Evolutionary conservation across 2,888 invertebrate species (phyloP), one percentile per base, ranked within the genome.

Genomic region (Hoplodrina ambigua): DNA sequence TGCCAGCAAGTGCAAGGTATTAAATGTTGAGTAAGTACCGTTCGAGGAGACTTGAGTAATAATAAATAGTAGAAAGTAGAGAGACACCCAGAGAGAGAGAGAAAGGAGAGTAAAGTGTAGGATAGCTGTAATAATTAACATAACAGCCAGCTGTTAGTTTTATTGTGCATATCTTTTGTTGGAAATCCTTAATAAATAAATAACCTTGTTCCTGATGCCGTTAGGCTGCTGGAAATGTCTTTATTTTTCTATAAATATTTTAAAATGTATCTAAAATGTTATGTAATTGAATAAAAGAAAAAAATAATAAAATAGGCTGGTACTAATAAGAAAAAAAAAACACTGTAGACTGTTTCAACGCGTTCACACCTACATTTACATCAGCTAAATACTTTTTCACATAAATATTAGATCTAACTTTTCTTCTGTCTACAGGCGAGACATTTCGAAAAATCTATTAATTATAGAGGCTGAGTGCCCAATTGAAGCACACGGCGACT

Each of bases 11-110:
- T 65, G 71, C 25, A 41, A 65, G n/a, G 4, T 84, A 0, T 6
- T 60, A 3, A 64, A 74, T 20, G 60, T 84, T 2, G 79, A 75
- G 84, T 84, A 68, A 71, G 82, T 70, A 20, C 5, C 6, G 11
- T 8, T 50, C 3, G 17, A 15, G 17, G 17, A 17, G 17, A 8
- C 7, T 19, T 37, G 8, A 25, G n/a, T 50, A 4, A 44, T 44
- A 44, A 11, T 10, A 8, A 10, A 17, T n/a, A 15, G 3, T n/a
- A 50, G 1, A 50, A 10, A 50, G 5, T 10, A 50, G 37, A 37
- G 8, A 37, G 8, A 37, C 37, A 37, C 19, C 17, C 5, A 46
- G 5, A 46, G 46, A 46, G 46, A 44, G 44, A 44, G 44, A 33
- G 6, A 33, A 4, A 37, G 8, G 2, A 64, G 75, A 74, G 84